Evolutionary conservation across 1,140 invertebrate genomes (phyloP), one percentile per base, ranked within the genome.

Genomic region (Cherax destructor): DNA sequence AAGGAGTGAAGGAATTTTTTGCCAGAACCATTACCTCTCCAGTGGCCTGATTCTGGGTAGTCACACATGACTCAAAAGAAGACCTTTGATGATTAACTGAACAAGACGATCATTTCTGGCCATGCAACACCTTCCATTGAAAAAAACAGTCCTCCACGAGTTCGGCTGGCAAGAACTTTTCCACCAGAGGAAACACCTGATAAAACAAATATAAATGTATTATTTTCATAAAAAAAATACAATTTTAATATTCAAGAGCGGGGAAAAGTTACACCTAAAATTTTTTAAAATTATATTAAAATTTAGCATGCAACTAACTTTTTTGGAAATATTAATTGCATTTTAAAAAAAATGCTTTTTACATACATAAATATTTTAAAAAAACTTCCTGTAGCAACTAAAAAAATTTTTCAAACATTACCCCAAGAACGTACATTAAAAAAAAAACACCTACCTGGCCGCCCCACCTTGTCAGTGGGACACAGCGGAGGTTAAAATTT

Each of bases 41-140:
- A 4, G 96, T 98, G 2, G 98, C 98, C 95, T 98, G 97, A 10
- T 97, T 96, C 95, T 99, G 98, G 93, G 95, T 97, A 99, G 94
- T 98, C 98, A 99, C 98, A 95, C 98, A 99, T 0, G 98, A 97
- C 95, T 99, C 99, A 94, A 99, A 52, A 99, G 95, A 84, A 99
- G 96, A 5, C 99, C 99, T 92, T 95, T 95, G 79, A 96, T 94
- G n/a, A 99, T 96, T 52, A 99, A 95, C 94, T 99, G 98, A 93
- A 99, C 96, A 1, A 99, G 96, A 47, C 99, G 95, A 94, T 99
- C 98, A 94, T 98, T 98, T 93, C 96, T 97, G 3, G 98, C 96
- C 91, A 92, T 88, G 10, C 91, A 0, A 88, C 86, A 9, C 91
- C 91, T 95, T 95, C 76, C 95, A 92, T 78, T 74, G 77, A n/a